phyloP scores from a whole-genome alignment of 2,888 invertebrate genomes.

The Lysandra bellargus region DNA sequence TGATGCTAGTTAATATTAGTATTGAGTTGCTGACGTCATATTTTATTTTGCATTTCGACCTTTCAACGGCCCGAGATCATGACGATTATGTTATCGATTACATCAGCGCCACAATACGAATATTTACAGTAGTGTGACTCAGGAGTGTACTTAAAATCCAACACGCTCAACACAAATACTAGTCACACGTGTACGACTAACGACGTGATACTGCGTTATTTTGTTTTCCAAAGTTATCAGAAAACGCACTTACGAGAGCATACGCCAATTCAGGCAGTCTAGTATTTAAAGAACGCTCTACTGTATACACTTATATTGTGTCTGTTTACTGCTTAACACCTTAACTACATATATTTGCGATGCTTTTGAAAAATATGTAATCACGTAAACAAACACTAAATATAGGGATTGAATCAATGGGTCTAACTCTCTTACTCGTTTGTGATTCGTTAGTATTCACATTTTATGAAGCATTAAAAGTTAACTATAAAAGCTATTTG shows the following conservation, averaged over 20 bases:
- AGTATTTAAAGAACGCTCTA: neutral
- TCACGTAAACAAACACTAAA: neutral
- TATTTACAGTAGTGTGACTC: neutral
- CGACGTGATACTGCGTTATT: too few species aligned
- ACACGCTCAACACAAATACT: neutral
- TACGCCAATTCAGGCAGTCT: too few species aligned
- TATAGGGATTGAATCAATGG: neutral
- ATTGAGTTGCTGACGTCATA: constrained; percentile 5
- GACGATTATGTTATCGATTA: constrained; percentile 7
- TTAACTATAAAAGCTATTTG: neutral
- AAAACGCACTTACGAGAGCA: too few species aligned
- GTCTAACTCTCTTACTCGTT: neutral
- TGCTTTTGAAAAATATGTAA: constrained; percentile 5
- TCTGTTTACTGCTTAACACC: constrained; percentile 9
- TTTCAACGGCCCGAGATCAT: constrained; percentile 2
- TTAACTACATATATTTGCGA: neutral
- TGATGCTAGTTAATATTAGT: neutral
- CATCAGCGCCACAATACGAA: neutral
- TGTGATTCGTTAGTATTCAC: neutral
- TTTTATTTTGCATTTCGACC: constrained; percentile 18
- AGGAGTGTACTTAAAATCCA: neutral
- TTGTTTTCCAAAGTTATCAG: too few species aligned
- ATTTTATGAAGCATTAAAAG: neutral
- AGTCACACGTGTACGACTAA: too few species aligned
- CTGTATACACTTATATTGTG: neutral